phyloP scores from a whole-genome alignment of 2,797 vertebrate genomes.

The Argyrosomus regius region DNA sequence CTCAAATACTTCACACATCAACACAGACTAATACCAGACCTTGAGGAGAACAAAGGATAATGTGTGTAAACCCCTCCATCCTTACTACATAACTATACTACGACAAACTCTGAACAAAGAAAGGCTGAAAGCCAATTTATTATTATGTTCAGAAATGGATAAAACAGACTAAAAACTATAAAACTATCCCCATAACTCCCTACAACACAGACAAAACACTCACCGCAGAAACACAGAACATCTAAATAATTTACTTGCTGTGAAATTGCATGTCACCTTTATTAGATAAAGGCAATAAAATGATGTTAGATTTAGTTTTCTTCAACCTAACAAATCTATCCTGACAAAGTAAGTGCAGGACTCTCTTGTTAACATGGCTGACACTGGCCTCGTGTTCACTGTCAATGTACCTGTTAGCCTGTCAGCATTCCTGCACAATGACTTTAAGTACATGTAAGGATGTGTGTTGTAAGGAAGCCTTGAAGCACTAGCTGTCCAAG shows the following conservation, averaged over 20 bases:
- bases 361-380: conserved; percentile 14
- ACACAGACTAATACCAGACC: conserved; percentile 71
- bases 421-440: conserved; percentile 48
- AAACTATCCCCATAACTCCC: no score
- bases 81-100: conserved; percentile 10
- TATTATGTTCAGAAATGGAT: neutral
- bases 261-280: neutral
- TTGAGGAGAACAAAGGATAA: conserved; percentile 60
- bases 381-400: conserved; percentile 39
- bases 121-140: neutral
- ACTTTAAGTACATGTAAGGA: conserved; percentile 25
- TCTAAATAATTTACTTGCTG: neutral
- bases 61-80: conserved; percentile 10
- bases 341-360: neutral
- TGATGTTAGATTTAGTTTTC: neutral
- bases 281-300: neutral
- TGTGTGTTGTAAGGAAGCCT: conserved; percentile 33
- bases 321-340: neutral
- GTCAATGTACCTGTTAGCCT: conserved; percentile 42
- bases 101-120: conserved; percentile 11
- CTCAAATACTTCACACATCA: conserved; percentile 67
- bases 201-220: neutral
- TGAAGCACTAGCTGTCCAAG: conserved; percentile 36
- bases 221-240: neutral
- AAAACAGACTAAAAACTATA: neutral